Evolutionary conservation across 2,797 vertebrate species (phyloP), one percentile per base, ranked within the genome.

Genomic region (Scleropages formosus): DNA sequence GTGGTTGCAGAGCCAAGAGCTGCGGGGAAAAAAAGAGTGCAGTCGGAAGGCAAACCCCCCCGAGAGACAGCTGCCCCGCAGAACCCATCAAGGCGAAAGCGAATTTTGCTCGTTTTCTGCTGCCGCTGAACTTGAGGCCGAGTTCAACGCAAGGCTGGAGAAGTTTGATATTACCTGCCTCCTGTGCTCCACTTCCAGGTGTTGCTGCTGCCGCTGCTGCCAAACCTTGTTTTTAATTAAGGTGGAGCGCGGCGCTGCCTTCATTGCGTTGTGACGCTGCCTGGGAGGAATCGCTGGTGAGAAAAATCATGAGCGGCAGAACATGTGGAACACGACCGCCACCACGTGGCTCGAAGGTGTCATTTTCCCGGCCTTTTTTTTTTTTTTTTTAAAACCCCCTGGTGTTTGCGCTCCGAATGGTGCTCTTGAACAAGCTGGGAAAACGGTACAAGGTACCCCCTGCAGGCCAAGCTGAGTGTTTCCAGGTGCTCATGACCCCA

Each of bases 321-420:
- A 76, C 44, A 10, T 4, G 26, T n/a, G 10, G 51, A 53, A 39
- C 58, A 71, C 76, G 75, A 76, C 15, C 68, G 26, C 75, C 75
- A 76, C 67, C 75, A 76, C 47, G 67, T 76, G 75, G 75, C 46
- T 53, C 44, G 71, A 63, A 72, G 20, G 24, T 68, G 65, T 31
- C 60, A 71, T 16, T 68, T 59, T 31, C 44, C 16, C 18, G 46
- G 20, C 7, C 15, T 62, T 26, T 8, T 60, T 13, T 27, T 24
- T 11, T 15, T 62, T 22, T 22, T 62, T 7, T 22, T 10, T 51
- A 71, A 2, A 16, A 49, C 15, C 11, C 39, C 22, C 15, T 74
- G 22, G 20, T n/a, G 3, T 49, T 73, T 63, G n/a, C 65, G 4
- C 26, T 24, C 8, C 49, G n/a, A n/a, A n/a, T n/a, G n/a, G n/a